phyloP scores from a whole-genome alignment of 2,113 vertebrate genomes.

The Coptodon rendalli region DNA sequence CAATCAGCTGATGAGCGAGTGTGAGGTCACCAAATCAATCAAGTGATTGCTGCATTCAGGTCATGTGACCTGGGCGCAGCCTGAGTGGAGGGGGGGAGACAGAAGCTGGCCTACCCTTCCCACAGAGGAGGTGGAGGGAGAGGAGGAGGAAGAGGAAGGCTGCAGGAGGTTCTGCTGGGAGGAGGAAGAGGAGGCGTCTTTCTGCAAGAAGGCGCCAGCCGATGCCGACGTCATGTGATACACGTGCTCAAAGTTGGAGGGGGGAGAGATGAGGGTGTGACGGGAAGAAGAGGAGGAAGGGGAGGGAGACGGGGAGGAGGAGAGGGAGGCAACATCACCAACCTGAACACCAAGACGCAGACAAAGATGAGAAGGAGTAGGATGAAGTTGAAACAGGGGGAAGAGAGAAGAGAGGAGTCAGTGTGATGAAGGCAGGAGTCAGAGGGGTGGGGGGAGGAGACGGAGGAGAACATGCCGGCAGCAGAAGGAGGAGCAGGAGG shows the following conservation, averaged over 20 bases:
- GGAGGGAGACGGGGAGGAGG: slow-evolving; percentile 71
- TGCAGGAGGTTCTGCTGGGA: slow-evolving; percentile 65
- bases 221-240: slow-evolving; percentile 80
- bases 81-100: background rate
- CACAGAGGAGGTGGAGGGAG: slow-evolving; percentile 80
- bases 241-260: slow-evolving; percentile 83
- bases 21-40: background rate
- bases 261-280: slow-evolving; percentile 80
- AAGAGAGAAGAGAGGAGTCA: slow-evolving; percentile 70
- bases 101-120: slow-evolving; percentile 79
- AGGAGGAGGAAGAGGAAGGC: slow-evolving; percentile 71
- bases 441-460: background rate
- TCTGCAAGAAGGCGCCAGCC: slow-evolving; percentile 81
- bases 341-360: slow-evolving; percentile 59
- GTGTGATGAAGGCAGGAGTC: slow-evolving; percentile 34
- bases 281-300: slow-evolving; percentile 75
- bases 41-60: background rate
- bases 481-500: background rate
- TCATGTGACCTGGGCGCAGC: background rate
- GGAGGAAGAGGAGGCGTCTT: slow-evolving; percentile 72
- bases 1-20: background rate
- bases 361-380: slow-evolving; percentile 30
- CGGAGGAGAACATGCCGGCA: slow-evolving; percentile 14
- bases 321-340: slow-evolving; percentile 65
- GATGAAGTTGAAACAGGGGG: slow-evolving; percentile 32